A percentile compares a stretch with the other conserved stretches of the same genome.
Conservation (phyloP, 2,888 invertebrate species). For the Pristionchus maxplancki region DNA sequence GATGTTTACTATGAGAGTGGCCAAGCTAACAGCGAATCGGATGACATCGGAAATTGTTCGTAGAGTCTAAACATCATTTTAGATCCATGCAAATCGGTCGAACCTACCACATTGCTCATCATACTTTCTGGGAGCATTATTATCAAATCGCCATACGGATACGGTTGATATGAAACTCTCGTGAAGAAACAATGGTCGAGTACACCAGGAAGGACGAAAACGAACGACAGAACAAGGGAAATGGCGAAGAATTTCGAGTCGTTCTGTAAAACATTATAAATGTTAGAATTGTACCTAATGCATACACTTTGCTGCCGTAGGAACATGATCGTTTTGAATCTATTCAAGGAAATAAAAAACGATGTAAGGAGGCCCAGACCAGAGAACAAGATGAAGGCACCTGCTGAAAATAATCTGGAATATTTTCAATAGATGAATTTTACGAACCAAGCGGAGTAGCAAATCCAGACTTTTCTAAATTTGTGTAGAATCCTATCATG, state of each 20-base stretch:
- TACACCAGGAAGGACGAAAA: not conserved
- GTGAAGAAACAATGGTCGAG: not conserved
- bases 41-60: not conserved
- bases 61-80: not conserved
- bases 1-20: not conserved
- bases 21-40: not conserved
- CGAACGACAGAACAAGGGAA: not conserved
- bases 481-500: not conserved
- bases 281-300: not conserved
- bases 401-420: not conserved
- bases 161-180: not conserved
- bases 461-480: not conserved
- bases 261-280: not conserved
- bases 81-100: not conserved
- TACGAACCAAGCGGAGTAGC: not conserved
- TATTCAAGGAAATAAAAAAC: not conserved
- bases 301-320: not conserved
- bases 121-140: not conserved
- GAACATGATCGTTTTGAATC: not conserved
- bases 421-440: not conserved
- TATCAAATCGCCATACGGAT: not conserved
- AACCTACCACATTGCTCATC: not conserved
- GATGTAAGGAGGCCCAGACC: not conserved
- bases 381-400: not conserved
- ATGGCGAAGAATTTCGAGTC: not conserved